Base-by-base conservation (phyloP, 1,140 invertebrate species). In the Drosophila athabasca region DNA sequence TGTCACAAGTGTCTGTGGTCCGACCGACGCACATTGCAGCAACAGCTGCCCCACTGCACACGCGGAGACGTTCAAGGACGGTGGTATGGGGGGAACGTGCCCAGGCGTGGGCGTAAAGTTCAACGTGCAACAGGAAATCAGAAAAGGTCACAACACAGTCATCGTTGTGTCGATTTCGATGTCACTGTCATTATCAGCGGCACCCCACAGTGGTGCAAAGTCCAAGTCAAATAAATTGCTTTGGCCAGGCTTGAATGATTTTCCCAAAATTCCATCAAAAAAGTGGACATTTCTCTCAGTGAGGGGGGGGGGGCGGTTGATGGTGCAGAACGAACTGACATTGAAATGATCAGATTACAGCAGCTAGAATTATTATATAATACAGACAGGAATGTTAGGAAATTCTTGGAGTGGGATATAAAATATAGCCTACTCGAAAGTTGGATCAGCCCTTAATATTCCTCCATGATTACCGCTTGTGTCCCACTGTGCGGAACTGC, bases 1-100 rank as follows among this genome's bases (percentile, higher is more conserved):
- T 87, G 82, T 66, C 65, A 73, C 82, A 87, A 87, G 82, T 87
- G 82, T 88, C 76, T 82, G 71, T 35, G 67, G 71, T 52, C 51
- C 75, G 75, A 76, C 66, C 79, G 74, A 87, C 82, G 82, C 74
- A 61, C 46, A 50, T 65, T 50, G 55, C 74, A 57, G 57, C 77
- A 74, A 67, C 78, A 77, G 61, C 48, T 76, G 76, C 44, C 50
- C 29, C 22, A 59, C 11, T 24, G 57, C 41, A 44, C 49, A 41
- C 8, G 9, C n/a, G 41, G 1, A 52, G 7, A 22, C 19, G 2
- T 8, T 13, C 3, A 8, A 41, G 52, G 24, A 39, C 31, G 69
- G 69, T 48, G 69, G 39, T 22, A 45, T 45, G 60, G 71, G 31
- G 39, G 70, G 26, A 48, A 41, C 26, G 55, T 26, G 43, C 46